Evolutionary conservation across 2,113 vertebrate genomes (phyloP).

Genomic region (Psephotus haematonotus): DNA sequence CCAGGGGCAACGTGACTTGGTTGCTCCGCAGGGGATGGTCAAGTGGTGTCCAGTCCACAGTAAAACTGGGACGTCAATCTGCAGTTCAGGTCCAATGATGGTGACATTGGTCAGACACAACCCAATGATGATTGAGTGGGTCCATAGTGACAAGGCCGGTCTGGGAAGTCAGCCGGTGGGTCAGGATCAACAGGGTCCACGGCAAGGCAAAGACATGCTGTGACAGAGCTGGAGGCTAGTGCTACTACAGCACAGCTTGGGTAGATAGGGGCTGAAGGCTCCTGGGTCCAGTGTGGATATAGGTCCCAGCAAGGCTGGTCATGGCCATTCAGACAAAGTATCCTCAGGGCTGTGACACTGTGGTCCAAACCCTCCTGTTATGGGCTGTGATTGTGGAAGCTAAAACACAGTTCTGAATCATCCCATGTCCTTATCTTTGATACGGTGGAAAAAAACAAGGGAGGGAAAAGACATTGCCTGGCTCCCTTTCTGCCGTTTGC

Average conservation of each 20-base stretch:
- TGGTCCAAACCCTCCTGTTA: not conserved
- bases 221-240: not conserved
- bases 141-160: not conserved
- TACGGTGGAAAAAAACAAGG: not conserved
- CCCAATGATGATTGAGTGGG: not conserved
- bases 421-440: not conserved
- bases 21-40: not conserved
- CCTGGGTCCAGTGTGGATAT: rapidly evolving
- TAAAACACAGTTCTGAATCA: not conserved
- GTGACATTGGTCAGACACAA: not conserved
- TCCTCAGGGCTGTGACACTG: not conserved
- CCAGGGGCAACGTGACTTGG: rapidly evolving
- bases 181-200: not conserved
- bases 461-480: not conserved
- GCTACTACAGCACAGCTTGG: not conserved
- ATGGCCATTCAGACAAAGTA: not conserved
- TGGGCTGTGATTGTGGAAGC: rapidly evolving
- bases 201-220: not conserved
- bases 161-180: not conserved
- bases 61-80: not conserved
- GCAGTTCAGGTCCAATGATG: not conserved
- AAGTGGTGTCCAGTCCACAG: not conserved
- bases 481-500: not conserved
- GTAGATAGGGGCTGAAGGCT: not conserved
- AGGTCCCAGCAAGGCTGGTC: not conserved